Evolutionary conservation across 2,797 vertebrate genomes (phyloP).

Genomic region (Argya squamiceps): DNA sequence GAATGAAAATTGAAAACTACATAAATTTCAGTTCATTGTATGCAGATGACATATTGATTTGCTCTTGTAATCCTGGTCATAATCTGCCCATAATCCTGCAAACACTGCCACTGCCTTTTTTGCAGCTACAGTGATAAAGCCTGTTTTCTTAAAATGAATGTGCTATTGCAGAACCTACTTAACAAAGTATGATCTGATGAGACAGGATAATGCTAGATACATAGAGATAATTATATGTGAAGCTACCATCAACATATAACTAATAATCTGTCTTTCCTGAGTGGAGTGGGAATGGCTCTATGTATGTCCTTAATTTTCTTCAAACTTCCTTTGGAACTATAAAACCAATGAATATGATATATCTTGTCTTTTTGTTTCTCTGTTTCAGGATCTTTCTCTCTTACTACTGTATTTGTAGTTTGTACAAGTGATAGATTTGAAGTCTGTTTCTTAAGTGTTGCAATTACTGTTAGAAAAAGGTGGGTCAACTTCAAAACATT

Average conservation of each 20-base stretch:
- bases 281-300: not conserved
- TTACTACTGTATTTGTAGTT: not conserved
- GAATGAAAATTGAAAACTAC: not conserved
- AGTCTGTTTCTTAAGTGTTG: not conserved
- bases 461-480: not conserved
- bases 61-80: conserved; percentile 4
- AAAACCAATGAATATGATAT: not conserved
- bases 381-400: not conserved
- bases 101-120: not conserved
- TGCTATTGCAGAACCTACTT: not conserved
- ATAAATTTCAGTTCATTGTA: not conserved
- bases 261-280: not conserved
- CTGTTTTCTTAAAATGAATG: not conserved
- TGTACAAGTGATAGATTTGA: not conserved
- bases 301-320: not conserved
- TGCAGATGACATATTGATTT: conserved; percentile 10
- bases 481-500: not conserved
- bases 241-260: not conserved
- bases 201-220: not conserved
- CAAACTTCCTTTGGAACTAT: not conserved
- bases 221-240: not conserved
- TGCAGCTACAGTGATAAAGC: not conserved
- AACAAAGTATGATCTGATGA: not conserved
- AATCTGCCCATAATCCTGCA: conserved; percentile 31
- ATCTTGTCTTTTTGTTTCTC: not conserved